Percentiles rank a stretch among this genome's conserved stretches.
Evolutionary conservation across 1,140 invertebrate genomes (phyloP).

Genomic region (Diuraphis noxia): DNA sequence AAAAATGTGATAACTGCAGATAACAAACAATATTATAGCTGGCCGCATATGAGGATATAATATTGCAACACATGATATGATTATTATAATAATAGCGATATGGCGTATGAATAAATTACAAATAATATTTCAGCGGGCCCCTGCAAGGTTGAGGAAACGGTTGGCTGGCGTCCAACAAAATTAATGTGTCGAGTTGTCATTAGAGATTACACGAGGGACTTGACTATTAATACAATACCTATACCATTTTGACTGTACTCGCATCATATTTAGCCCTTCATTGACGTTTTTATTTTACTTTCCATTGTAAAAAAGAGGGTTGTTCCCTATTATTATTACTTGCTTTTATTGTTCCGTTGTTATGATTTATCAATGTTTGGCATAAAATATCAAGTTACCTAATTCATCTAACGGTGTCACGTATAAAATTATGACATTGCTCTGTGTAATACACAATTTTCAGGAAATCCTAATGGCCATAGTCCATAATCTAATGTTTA

Average conservation of each 20-base stretch:
- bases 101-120: conserved; percentile 26
- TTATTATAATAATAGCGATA: background rate
- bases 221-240: conserved; percentile 26
- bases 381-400: conserved; percentile 25
- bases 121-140: background rate
- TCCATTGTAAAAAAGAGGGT: conserved; percentile 22
- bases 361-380: conserved; percentile 37
- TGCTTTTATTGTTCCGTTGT: conserved; percentile 15
- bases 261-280: background rate
- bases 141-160: background rate
- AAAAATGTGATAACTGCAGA: too few species aligned
- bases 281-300: conserved; percentile 14
- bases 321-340: conserved; percentile 11
- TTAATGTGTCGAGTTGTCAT: conserved; percentile 17
- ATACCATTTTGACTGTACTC: background rate
- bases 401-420: background rate
- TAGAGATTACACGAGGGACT: conserved; percentile 36
- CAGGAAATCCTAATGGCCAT: background rate
- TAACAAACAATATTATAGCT: background rate
- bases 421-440: background rate
- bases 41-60: background rate
- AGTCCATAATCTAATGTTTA: background rate
- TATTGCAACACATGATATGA: background rate
- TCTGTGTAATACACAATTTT: background rate
- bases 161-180: background rate